A percentile compares a stretch with the other conserved stretches of the same genome.
Evolutionary conservation across 2,888 invertebrate genomes (phyloP).

Genomic region (Parnassius apollo): DNA sequence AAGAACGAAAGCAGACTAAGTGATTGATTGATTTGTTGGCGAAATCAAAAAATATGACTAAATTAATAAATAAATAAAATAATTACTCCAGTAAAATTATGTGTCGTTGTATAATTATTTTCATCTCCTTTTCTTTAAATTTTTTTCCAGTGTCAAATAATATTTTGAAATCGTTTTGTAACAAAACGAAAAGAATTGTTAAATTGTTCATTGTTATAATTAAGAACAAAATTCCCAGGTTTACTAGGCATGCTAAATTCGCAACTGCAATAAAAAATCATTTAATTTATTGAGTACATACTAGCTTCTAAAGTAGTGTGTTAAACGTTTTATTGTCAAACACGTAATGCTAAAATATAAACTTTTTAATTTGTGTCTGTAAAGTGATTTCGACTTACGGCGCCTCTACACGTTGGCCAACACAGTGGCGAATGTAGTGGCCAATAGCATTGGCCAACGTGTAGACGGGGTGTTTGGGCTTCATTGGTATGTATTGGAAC

Average conservation of each 20-base stretch:
- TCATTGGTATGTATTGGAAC: too few relatives aligned
- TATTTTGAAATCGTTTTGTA: slow-evolving; percentile 22
- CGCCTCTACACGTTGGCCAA: too few relatives aligned
- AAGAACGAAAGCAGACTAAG: too few relatives aligned
- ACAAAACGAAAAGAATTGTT: slow-evolving; percentile 10
- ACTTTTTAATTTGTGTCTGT: too few relatives aligned
- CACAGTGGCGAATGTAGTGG: too few relatives aligned
- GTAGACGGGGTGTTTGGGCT: too few relatives aligned
- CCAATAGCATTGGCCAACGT: too few relatives aligned
- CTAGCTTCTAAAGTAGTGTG: too few relatives aligned
- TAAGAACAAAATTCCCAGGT: slow-evolving; percentile 14
- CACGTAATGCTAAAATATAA: not conserved
- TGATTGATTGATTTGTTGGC: not conserved
- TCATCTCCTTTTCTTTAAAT: slow-evolving; percentile 12
- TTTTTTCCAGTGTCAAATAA: slow-evolving; percentile 14
- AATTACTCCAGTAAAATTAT: slow-evolving; percentile 17
- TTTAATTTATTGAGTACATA: too few relatives aligned
- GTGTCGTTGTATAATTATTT: slow-evolving; percentile 10
- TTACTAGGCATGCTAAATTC: slow-evolving; percentile 6
- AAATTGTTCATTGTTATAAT: slow-evolving; percentile 18
- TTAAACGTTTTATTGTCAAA: too few relatives aligned
- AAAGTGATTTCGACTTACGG: too few relatives aligned
- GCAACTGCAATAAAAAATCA: slow-evolving; percentile 7
- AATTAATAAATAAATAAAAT: not conserved
- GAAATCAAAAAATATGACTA: not conserved